These are phyloP conservation scores for Incurvaria masculella DNA, from an alignment of 2,888 invertebrate species.

Conservation along the genomic window DNA sequence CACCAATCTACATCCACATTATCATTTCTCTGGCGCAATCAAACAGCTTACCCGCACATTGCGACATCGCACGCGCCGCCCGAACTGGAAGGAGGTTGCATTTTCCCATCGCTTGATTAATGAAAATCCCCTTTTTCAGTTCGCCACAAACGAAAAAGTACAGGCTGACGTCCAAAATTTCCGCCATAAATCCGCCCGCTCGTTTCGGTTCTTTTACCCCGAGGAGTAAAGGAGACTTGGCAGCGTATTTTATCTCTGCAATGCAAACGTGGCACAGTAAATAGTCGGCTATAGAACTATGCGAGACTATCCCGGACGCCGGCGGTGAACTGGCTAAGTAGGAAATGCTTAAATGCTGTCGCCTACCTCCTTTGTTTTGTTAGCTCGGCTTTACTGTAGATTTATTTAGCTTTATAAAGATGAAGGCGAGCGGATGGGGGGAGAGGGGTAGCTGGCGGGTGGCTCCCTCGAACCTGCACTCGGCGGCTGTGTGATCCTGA, in stretches of 20 bases:
- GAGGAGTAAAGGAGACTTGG: conserved; percentile 37
- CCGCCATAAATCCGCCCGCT: conserved; percentile 45
- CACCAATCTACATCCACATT: no score
- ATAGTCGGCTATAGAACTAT: conserved; percentile 22
- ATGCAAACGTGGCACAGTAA: conserved; percentile 45
- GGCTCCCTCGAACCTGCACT: no score
- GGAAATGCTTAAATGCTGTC: background rate
- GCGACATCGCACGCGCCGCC: no score
- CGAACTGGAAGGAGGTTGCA: conserved; percentile 24
- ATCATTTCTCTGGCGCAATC: no score
- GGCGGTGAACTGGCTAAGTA: background rate
- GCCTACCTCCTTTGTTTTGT: background rate
- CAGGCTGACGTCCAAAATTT: conserved; percentile 56
- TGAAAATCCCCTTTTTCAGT: conserved; percentile 25
- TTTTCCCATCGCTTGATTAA: conserved; percentile 48
- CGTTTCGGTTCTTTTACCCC: conserved; percentile 49
- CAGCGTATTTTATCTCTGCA: conserved; percentile 50
- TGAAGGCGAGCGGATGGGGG: background rate
- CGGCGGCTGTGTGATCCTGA: no score
- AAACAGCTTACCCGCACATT: no score
- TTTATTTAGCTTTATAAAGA: background rate
- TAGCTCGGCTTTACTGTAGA: background rate
- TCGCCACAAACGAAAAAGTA: conserved; percentile 32
- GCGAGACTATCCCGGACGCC: background rate
- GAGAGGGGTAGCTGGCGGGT: no score